Conservation (phyloP, 2,113 vertebrate species). For the Talpa occidentalis region DNA sequence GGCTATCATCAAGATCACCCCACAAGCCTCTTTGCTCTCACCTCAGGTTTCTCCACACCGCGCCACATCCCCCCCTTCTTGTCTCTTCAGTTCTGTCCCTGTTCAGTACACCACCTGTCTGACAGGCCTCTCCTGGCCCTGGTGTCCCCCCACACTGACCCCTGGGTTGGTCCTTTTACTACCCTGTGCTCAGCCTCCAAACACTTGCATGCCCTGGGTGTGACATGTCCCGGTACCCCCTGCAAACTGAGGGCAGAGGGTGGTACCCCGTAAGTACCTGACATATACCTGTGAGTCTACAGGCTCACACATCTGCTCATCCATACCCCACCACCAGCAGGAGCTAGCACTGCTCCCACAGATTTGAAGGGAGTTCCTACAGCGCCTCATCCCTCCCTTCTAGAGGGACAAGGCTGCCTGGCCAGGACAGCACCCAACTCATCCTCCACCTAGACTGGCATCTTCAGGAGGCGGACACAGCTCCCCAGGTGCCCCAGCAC, state of each 20-base stretch:
- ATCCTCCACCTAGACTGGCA: background rate
- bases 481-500: background rate
- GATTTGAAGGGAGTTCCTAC: background rate
- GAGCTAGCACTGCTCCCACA: background rate
- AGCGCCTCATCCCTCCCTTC: background rate
- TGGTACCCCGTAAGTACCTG: accelerated
- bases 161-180: background rate
- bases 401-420: background rate
- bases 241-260: background rate
- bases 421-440: background rate
- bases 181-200: background rate
- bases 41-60: background rate
- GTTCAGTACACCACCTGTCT: too few relatives aligned
- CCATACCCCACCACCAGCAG: background rate
- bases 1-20: too few relatives aligned
- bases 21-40: too few relatives aligned
- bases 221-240: background rate
- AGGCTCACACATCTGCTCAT: too few relatives aligned
- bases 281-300: background rate
- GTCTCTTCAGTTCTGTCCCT: background rate
- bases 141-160: background rate
- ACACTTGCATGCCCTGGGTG: background rate
- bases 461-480: background rate
- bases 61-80: background rate
- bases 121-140: background rate